Conservation (phyloP, 2,888 invertebrate species). For the Didymodactylos carnosus region DNA sequence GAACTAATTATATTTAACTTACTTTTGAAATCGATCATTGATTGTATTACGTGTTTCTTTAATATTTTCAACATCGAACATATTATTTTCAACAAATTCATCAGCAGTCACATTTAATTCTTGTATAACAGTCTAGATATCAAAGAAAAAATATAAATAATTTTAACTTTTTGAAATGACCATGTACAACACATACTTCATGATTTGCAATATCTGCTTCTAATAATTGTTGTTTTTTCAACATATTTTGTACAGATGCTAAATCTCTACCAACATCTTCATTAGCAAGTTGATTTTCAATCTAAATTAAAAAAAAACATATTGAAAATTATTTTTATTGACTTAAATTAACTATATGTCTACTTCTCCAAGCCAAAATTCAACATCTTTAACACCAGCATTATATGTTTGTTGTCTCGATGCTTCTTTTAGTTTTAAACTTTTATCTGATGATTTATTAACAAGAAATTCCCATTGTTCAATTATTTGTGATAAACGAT, state of each 20-base stretch:
- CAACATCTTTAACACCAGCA: constrained; percentile 90
- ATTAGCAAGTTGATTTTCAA: constrained; percentile 12
- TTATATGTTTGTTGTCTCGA: constrained; percentile 97
- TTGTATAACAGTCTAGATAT: not conserved
- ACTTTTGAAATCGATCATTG: constrained; percentile 69
- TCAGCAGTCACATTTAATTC: constrained; percentile 79
- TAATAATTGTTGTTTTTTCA: constrained; percentile 95
- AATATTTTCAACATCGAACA: constrained; percentile 88
- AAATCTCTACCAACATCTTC: constrained; percentile 95
- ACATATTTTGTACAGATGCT: constrained; percentile 88
- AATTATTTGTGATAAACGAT: constrained; percentile 47
- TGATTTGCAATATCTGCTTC: constrained; percentile 91
- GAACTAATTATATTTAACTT: not conserved
- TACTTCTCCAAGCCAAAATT: constrained; percentile 98
- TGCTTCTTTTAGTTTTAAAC: constrained; percentile 88
- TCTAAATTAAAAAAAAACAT: constrained; percentile 7
- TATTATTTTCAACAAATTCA: constrained; percentile 58
- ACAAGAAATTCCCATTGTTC: constrained; percentile 97
- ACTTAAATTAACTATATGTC: constrained; percentile 9
- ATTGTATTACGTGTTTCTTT: constrained; percentile 73
- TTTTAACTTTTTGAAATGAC: not conserved
- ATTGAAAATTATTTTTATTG: not conserved
- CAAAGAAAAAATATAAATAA: not conserved
- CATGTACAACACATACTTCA: no score
- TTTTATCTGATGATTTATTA: constrained; percentile 91